Percentiles rank a stretch among this genome's conserved stretches.
Evolutionary conservation across 2,113 vertebrate genomes (phyloP).

Genomic region (Ptychochromis oligacanthus): DNA sequence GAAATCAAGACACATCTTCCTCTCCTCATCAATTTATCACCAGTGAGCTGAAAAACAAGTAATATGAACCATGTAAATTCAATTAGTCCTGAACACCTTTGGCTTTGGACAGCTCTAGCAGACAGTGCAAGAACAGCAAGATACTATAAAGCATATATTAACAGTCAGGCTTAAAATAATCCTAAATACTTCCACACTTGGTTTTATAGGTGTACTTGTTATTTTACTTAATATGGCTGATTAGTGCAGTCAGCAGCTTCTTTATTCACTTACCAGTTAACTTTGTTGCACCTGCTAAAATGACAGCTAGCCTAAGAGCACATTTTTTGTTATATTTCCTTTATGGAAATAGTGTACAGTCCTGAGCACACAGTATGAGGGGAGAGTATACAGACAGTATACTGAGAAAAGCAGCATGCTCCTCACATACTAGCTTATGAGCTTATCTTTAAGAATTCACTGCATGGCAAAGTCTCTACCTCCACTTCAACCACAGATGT

Average conservation of each 20-base stretch:
- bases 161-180: neutral
- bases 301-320: neutral
- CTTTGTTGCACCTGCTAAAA: neutral
- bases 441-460: neutral
- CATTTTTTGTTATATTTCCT: neutral
- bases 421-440: neutral
- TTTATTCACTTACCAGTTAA: neutral
- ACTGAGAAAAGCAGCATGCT: too few relatives aligned
- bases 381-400: neutral
- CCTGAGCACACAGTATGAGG: rapidly evolving
- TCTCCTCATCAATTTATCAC: neutral
- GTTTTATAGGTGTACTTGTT: neutral
- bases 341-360: neutral
- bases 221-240: neutral
- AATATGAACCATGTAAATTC: neutral
- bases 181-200: neutral
- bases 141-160: neutral
- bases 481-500: neutral
- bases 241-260: neutral
- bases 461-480: neutral
- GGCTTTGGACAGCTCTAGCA: neutral
- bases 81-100: neutral
- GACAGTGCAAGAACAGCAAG: neutral
- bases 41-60: neutral
- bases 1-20: neutral